These are phyloP conservation scores for Archips xylosteana DNA, from an alignment of 2,888 invertebrate species.

Conservation along the genomic window DNA sequence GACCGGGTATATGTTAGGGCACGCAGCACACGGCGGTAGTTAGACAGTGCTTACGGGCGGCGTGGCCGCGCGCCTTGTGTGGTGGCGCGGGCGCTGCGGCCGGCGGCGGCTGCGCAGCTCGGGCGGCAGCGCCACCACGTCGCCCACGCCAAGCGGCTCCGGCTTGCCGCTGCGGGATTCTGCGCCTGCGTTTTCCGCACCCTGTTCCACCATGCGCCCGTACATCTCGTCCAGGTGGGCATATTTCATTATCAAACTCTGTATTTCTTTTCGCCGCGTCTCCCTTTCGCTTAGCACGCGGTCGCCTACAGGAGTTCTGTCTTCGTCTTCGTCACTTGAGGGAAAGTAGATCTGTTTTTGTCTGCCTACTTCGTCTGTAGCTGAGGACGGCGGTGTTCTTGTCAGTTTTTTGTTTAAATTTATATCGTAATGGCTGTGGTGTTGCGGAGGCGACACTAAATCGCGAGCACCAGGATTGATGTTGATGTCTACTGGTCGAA, in stretches of 20 bases:
- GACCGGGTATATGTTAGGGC: constrained; percentile 80
- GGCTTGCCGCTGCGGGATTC: constrained; percentile 49
- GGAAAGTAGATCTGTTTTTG: constrained; percentile 82
- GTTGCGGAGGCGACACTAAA: constrained; percentile 80
- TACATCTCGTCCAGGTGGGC: constrained; percentile 91
- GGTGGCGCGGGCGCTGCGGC: constrained; percentile 76
- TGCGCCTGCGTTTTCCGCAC: constrained; percentile 61
- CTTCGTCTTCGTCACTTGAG: constrained; percentile 81
- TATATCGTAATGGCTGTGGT: constrained; percentile 70
- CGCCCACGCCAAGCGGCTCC: constrained; percentile 73
- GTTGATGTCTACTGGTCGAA: constrained; percentile 84
- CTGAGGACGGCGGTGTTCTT: constrained; percentile 73
- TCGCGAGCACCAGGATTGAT: constrained; percentile 78
- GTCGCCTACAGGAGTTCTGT: constrained; percentile 84
- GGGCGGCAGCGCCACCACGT: constrained; percentile 75
- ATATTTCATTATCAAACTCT: constrained; percentile 93
- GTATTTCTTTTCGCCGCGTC: constrained; percentile 93
- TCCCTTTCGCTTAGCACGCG: constrained; percentile 89
- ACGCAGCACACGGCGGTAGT: constrained; percentile 69
- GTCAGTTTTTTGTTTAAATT: constrained; percentile 59
- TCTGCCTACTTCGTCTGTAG: constrained; percentile 69
- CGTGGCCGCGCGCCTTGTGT: constrained; percentile 82
- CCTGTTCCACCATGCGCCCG: constrained; percentile 78
- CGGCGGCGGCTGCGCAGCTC: constrained; percentile 78
- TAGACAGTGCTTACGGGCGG: constrained; percentile 85